Conservation (phyloP, 2,888 invertebrate species). For the Trachelus iudaicus region DNA sequence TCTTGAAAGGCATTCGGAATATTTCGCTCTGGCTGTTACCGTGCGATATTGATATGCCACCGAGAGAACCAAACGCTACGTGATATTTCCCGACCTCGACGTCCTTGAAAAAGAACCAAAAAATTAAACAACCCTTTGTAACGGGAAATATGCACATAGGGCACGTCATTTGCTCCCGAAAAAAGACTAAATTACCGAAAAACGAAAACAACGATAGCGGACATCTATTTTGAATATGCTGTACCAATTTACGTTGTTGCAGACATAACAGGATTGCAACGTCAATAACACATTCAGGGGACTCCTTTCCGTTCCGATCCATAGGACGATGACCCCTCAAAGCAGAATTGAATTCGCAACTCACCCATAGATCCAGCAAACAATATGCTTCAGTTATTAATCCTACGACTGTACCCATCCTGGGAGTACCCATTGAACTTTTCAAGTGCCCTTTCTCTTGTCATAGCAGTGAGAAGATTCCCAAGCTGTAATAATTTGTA, state of each 20-base stretch:
- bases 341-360: background rate
- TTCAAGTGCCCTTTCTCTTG: no score
- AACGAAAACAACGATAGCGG: background rate
- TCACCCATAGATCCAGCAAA: background rate
- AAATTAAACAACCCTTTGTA: background rate
- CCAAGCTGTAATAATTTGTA: no score
- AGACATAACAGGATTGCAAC: background rate
- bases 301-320: background rate
- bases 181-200: background rate
- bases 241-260: background rate
- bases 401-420: no score
- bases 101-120: background rate
- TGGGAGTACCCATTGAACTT: background rate
- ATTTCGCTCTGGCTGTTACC: conserved; percentile 34
- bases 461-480: no score
- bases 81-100: conserved; percentile 8
- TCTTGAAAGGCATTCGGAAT: conserved; percentile 58
- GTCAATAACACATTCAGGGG: background rate
- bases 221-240: background rate
- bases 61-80: conserved; percentile 37
- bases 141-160: background rate
- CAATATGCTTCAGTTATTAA: no score
- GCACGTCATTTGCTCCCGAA: background rate
- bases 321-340: background rate
- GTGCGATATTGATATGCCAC: conserved; percentile 48